Conservation (phyloP, 2,797 vertebrate species). For the Otolemur crassicaudatus region DNA sequence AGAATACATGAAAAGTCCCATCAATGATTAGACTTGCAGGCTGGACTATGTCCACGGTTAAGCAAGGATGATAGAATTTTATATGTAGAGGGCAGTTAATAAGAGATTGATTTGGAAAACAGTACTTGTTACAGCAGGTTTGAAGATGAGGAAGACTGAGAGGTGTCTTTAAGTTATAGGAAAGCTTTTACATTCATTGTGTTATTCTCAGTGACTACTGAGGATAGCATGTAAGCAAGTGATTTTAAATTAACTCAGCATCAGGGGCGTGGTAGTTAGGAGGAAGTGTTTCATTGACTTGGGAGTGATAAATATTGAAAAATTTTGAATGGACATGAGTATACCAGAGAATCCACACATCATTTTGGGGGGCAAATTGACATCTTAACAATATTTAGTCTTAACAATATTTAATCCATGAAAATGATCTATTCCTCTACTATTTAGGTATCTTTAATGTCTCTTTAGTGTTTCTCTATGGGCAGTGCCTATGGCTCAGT, state of each 20-base stretch:
- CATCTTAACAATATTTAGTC: neutral
- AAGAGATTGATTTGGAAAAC: neutral
- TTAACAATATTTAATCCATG: neutral
- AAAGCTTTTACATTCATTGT: rapidly evolving
- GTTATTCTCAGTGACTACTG: neutral
- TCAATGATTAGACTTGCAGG: neutral
- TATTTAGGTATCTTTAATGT: neutral
- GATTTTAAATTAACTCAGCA: neutral
- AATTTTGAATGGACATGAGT: neutral
- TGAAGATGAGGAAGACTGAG: neutral
- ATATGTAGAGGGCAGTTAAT: neutral
- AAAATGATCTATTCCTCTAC: neutral
- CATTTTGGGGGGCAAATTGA: neutral
- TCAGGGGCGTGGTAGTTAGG: neutral
- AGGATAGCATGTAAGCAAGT: too few species aligned
- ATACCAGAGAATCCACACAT: neutral
- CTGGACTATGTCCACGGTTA: rapidly evolving
- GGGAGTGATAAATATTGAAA: neutral
- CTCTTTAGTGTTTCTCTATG: neutral
- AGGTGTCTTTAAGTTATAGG: neutral
- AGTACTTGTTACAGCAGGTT: neutral
- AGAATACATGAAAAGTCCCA: rapidly evolving
- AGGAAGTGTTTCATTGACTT: neutral
- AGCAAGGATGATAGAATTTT: too few species aligned
- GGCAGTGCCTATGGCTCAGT: too few species aligned